A percentile compares a stretch with the other conserved stretches of the same genome.
These are phyloP conservation scores for Drosophila prolongata DNA, from an alignment of 2,888 invertebrate species.

Conservation along the genomic window DNA sequence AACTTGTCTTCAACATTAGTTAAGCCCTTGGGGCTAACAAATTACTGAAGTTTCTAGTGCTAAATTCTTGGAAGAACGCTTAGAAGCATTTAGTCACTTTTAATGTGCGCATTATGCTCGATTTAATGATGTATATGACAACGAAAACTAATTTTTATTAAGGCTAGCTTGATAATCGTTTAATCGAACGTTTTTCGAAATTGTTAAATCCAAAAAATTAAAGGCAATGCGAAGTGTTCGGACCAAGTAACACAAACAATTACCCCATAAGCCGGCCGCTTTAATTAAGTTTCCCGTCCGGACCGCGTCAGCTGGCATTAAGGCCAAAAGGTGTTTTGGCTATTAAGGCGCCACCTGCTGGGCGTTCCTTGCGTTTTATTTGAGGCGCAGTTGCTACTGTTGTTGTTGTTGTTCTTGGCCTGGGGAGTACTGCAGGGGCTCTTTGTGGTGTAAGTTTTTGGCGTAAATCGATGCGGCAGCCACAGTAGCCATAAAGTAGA, in stretches of 20 bases:
- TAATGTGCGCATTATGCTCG: too few species aligned
- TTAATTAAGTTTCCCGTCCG: conserved; percentile 34
- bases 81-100: too few species aligned
- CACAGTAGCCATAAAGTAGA: conserved; percentile 77
- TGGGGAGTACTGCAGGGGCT: conserved; percentile 57
- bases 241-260: background rate
- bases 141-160: too few species aligned
- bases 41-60: background rate
- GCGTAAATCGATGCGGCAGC: conserved; percentile 75
- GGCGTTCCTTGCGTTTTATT: conserved; percentile 63
- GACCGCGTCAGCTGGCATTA: conserved; percentile 65
- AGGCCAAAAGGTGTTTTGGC: conserved; percentile 55
- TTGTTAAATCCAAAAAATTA: background rate
- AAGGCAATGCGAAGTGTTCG: too few species aligned
- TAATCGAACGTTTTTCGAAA: background rate
- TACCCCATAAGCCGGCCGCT: background rate
- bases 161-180: background rate
- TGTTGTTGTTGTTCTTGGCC: background rate
- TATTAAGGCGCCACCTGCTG: conserved; percentile 60
- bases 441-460: conserved; percentile 65
- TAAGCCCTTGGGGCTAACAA: background rate
- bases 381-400: conserved; percentile 42
- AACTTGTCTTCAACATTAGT: background rate
- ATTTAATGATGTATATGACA: too few species aligned
- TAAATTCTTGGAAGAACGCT: background rate